phyloP scores from a whole-genome alignment of 2,797 vertebrate genomes.

The Decapterus maruadsi region DNA sequence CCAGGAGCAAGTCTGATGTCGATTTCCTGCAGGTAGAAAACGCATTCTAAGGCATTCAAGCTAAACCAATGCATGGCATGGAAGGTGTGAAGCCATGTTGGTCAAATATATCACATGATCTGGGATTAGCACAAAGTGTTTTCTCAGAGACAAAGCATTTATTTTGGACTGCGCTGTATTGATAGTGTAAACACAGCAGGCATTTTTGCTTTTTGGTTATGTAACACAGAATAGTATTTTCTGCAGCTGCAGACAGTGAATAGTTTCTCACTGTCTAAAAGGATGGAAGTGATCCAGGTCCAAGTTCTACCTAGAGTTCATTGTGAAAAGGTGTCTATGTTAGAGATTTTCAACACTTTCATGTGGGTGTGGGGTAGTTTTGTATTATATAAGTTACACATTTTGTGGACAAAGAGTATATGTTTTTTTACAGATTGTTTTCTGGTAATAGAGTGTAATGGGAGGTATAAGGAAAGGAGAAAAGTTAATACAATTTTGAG shows the following conservation, averaged over 20 bases:
- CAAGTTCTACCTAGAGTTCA: background rate
- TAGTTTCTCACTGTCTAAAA: background rate
- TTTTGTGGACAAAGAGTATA: background rate
- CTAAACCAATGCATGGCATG: background rate
- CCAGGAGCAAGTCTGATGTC: slow-evolving; percentile 70
- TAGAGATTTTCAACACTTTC: background rate
- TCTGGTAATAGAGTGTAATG: background rate
- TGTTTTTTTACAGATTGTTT: background rate
- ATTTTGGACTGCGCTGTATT: slow-evolving; percentile 52
- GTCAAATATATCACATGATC: slow-evolving; percentile 1
- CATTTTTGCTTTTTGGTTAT: slow-evolving; percentile 7
- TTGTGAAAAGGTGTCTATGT: too few relatives aligned
- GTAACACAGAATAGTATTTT: slow-evolving; percentile 9
- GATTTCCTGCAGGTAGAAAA: slow-evolving; percentile 84
- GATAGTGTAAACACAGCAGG: slow-evolving; percentile 47
- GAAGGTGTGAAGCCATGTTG: background rate
- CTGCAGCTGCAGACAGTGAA: background rate
- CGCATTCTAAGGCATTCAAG: background rate
- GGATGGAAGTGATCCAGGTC: background rate
- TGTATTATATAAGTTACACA: background rate
- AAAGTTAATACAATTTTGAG: background rate
- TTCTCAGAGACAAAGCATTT: slow-evolving; percentile 25
- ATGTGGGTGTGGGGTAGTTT: background rate
- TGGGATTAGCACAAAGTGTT: slow-evolving; percentile 37
- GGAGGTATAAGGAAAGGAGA: background rate